A percentile compares a stretch with the other conserved stretches of the same genome.
phyloP scores from a whole-genome alignment of 2,888 invertebrate genomes.

The Cosmopolites sordidus region DNA sequence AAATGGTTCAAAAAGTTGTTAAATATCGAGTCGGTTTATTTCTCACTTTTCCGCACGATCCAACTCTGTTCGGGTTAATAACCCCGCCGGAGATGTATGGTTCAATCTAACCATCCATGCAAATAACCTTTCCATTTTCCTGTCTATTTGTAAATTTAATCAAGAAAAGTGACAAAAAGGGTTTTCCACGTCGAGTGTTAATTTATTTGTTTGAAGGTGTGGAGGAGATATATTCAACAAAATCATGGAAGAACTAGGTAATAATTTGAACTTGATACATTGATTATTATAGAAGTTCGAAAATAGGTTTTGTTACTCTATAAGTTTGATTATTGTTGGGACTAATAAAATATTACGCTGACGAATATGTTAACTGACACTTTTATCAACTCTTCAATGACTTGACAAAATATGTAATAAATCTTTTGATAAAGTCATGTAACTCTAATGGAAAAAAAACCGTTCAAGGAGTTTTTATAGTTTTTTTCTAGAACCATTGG shows the following conservation, averaged over 20 bases:
- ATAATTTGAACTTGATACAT: background rate
- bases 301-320: no score
- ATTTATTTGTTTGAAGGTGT: conserved; percentile 1
- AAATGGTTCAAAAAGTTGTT: conserved; percentile 12
- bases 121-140: conserved; percentile 36
- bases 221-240: background rate
- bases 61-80: conserved; percentile 22
- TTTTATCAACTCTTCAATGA: no score
- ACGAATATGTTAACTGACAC: no score
- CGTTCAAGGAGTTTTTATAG: no score
- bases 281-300: background rate
- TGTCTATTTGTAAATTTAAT: conserved; percentile 29
- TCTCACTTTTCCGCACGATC: conserved; percentile 12
- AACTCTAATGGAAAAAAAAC: no score
- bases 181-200: background rate
- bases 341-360: no score
- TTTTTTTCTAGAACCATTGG: no score
- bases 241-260: background rate
- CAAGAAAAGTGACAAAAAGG: conserved; percentile 15
- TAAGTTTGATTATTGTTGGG: no score
- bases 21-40: conserved; percentile 14
- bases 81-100: conserved; percentile 33
- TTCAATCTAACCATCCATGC: conserved; percentile 33
- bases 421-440: no score
- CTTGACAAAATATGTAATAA: no score